Conservation (phyloP, 2,113 vertebrate species). For the Melanotaenia duboulayi region DNA sequence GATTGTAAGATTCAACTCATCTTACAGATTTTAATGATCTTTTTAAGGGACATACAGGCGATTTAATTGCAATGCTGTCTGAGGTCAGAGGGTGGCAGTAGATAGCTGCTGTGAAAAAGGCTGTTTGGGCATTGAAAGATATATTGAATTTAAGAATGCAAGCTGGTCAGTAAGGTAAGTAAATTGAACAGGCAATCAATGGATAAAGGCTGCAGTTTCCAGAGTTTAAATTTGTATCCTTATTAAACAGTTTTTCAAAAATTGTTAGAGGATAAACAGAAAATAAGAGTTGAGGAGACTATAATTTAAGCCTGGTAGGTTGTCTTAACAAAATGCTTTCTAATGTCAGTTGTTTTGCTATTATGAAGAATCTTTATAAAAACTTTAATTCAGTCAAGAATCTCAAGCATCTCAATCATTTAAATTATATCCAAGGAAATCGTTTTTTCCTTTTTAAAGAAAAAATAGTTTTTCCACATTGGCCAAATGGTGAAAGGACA, state of each 20-base stretch:
- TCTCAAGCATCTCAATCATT: no score
- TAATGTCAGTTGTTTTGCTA: neutral
- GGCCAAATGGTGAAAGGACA: no score
- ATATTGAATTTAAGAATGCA: no score
- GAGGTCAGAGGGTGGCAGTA: conserved; percentile 47
- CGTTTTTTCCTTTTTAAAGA: no score
- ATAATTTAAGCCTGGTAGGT: neutral
- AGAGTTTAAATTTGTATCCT: neutral
- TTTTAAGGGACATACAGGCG: neutral
- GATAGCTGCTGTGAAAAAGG: neutral
- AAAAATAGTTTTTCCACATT: no score
- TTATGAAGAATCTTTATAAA: neutral
- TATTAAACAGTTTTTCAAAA: neutral
- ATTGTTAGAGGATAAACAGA: neutral
- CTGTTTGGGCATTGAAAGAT: no score
- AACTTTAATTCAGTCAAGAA: no score
- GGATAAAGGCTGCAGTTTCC: no score
- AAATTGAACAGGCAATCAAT: no score
- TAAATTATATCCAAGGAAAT: no score
- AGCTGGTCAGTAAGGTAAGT: no score
- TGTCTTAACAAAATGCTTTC: neutral
- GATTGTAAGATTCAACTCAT: neutral
- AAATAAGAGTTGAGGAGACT: neutral
- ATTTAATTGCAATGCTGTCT: conserved; percentile 21
- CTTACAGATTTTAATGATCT: neutral